These are phyloP conservation scores for Zaprionus bogoriensis DNA, from an alignment of 2,888 invertebrate species.

Conservation along the genomic window DNA sequence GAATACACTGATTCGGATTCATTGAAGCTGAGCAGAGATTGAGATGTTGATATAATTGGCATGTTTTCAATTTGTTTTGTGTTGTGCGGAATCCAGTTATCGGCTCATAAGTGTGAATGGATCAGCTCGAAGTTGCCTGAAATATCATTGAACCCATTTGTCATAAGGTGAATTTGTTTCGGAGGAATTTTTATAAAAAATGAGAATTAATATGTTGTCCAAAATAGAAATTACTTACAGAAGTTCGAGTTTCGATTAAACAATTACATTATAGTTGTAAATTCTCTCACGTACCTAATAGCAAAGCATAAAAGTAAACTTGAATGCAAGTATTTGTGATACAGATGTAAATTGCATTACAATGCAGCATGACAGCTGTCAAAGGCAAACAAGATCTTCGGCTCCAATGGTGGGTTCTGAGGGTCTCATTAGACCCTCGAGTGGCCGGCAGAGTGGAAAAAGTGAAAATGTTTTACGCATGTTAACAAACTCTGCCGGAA, in stretches of 20 bases:
- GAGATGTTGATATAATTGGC: constrained; percentile 11
- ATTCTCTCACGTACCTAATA: constrained; percentile 54
- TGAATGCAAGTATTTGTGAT: constrained; percentile 31
- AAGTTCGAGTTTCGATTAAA: neutral
- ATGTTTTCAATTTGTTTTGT: constrained; percentile 3
- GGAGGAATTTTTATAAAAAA: too few species aligned
- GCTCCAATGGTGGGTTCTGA: constrained; percentile 48
- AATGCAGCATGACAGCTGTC: constrained; percentile 68
- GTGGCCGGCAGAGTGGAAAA: constrained; percentile 45
- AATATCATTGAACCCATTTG: too few species aligned
- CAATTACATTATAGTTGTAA: constrained; percentile 4
- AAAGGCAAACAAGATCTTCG: constrained; percentile 38
- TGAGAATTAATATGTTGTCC: too few species aligned
- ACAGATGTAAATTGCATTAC: constrained; percentile 60
- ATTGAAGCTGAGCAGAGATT: constrained; percentile 3
- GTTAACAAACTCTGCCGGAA: constrained; percentile 56
- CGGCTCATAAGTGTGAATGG: neutral
- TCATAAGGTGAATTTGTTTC: too few species aligned
- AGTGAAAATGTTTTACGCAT: constrained; percentile 62
- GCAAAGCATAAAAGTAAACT: neutral
- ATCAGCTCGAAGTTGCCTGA: neutral
- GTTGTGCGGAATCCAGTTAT: constrained; percentile 6
- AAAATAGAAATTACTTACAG: neutral
- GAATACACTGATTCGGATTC: constrained; percentile 19
- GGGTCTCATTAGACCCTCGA: constrained; percentile 37